A percentile compares a stretch with the other conserved stretches of the same genome.
Evolutionary conservation across 2,888 invertebrate species (phyloP).

Genomic region (Electrophaes corylata): DNA sequence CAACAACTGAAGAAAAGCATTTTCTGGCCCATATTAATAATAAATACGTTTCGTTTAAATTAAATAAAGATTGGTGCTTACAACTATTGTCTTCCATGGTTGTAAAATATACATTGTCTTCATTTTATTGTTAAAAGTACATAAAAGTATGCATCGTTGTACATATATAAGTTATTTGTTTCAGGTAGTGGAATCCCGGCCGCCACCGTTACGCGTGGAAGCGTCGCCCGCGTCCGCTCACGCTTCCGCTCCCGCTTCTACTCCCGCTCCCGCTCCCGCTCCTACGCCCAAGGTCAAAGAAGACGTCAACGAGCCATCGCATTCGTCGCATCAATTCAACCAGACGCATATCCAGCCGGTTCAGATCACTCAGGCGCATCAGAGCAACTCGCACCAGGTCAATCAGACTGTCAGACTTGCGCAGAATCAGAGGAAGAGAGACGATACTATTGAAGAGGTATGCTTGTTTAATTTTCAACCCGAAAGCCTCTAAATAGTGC

Average conservation of each 20-base stretch:
- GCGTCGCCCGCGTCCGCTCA: conserved; percentile 14
- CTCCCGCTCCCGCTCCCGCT: conserved; percentile 14
- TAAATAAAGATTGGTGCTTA: too few species aligned
- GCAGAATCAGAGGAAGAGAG: conserved; percentile 42
- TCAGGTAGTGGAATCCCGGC: conserved; percentile 19
- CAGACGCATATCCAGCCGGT: neutral
- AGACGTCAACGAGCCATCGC: conserved; percentile 60
- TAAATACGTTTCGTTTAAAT: too few species aligned
- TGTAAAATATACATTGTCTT: too few species aligned
- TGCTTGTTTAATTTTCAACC: neutral
- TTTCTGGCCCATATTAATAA: too few species aligned
- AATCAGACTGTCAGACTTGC: conserved; percentile 24
- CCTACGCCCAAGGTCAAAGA: conserved; percentile 41
- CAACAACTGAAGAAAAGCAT: too few species aligned
- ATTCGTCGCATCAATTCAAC: conserved; percentile 5
- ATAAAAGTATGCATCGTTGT: too few species aligned
- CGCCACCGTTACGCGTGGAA: conserved; percentile 29
- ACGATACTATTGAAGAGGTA: conserved; percentile 59
- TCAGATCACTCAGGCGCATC: conserved; percentile 26
- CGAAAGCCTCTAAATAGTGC: neutral
- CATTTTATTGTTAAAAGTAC: too few species aligned
- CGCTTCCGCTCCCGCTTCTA: conserved; percentile 20
- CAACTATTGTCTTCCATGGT: too few species aligned
- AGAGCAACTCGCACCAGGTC: conserved; percentile 12
- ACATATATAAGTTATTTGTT: too few species aligned